These are phyloP conservation scores for Cataglyphis livida DNA, from an alignment of 2,888 invertebrate genomes.

Conservation along the genomic window DNA sequence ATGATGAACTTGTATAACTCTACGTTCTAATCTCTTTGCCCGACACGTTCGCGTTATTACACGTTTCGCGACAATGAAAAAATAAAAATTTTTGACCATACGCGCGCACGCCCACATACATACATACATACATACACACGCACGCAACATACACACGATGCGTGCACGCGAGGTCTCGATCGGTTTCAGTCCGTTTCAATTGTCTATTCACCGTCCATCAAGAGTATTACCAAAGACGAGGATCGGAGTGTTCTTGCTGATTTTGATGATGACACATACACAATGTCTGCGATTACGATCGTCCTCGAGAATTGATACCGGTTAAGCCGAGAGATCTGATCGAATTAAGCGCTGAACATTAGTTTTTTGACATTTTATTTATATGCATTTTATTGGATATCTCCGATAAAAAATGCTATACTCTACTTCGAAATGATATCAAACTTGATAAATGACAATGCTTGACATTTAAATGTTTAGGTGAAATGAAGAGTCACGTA, in stretches of 20 bases:
- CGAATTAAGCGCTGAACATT: conserved; percentile 11
- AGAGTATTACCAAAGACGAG: background rate
- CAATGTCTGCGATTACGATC: background rate
- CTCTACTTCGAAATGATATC: conserved; percentile 18
- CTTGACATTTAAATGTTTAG: conserved; percentile 29
- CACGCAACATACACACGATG: background rate
- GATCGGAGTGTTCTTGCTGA: background rate
- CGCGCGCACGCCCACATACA: background rate
- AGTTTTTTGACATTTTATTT: background rate
- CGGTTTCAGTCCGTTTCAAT: conserved; percentile 7
- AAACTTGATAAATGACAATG: background rate
- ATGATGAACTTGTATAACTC: conserved; percentile 1
- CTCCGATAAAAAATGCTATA: background rate
- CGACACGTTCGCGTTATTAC: conserved; percentile 56
- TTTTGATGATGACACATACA: background rate
- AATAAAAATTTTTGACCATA: conserved; percentile 55
- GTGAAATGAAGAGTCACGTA: conserved; percentile 21
- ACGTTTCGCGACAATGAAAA: conserved; percentile 54
- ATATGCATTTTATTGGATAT: background rate
- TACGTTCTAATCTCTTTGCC: conserved; percentile 13
- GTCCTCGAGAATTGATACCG: background rate
- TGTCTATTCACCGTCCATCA: background rate
- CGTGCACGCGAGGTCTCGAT: background rate
- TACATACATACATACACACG: background rate
- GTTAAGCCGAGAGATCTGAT: background rate